Conservation (phyloP, 2,888 invertebrate species). For the Euzophera pinguis region DNA sequence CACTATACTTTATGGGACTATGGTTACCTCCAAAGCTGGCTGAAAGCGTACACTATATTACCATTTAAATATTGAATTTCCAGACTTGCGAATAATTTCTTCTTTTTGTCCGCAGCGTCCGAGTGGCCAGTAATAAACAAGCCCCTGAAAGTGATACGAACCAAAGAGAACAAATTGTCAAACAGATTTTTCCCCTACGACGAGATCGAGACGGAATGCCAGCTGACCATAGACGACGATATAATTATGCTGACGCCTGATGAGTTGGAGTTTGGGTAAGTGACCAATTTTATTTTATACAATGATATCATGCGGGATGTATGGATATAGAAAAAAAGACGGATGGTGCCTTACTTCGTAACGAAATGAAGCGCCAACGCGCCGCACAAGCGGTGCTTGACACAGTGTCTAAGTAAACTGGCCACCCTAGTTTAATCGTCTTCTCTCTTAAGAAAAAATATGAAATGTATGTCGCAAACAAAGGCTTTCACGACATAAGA, state of each 20-base stretch:
- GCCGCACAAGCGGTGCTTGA: no score
- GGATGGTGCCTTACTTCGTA: no score
- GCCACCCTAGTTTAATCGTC: no score
- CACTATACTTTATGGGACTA: no score
- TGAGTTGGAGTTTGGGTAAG: constrained; percentile 96
- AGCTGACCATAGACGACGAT: constrained; percentile 96
- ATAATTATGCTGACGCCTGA: constrained; percentile 97
- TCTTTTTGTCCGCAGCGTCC: constrained; percentile 81
- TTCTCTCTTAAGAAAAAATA: no score
- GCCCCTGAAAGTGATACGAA: constrained; percentile 93
- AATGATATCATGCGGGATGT: background rate
- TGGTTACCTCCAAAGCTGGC: no score
- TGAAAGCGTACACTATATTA: no score
- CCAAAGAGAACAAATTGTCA: constrained; percentile 94
- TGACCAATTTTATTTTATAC: constrained; percentile 27
- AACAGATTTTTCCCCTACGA: constrained; percentile 97
- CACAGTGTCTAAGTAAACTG: no score
- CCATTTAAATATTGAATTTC: background rate
- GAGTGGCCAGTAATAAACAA: constrained; percentile 94
- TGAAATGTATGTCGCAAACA: no score
- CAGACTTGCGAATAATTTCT: constrained; percentile 5
- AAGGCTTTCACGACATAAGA: no score
- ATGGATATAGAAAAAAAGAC: no score
- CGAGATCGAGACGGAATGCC: constrained; percentile 97
- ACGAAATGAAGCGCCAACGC: no score